Conservation (phyloP, 2,113 vertebrate genomes). For the Castor canadensis region DNA sequence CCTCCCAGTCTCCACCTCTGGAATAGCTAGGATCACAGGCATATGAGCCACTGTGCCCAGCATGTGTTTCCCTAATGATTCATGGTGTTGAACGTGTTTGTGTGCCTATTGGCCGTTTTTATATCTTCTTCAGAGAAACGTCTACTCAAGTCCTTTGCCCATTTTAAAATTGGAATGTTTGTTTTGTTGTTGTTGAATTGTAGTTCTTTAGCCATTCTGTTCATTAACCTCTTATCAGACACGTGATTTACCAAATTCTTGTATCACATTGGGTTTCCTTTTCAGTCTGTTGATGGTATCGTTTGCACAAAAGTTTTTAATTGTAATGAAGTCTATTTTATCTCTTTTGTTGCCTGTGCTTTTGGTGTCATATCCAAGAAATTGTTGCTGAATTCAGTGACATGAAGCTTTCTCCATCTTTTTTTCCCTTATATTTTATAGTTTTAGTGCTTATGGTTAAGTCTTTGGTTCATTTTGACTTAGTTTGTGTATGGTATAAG, state of each 20-base stretch:
- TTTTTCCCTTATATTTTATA: not conserved
- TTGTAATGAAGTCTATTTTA: no score
- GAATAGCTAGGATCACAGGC: no score
- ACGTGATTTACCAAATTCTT: no score
- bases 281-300: no score
- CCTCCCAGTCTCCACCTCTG: no score
- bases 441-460: not conserved
- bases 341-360: not conserved
- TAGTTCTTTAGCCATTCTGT: not conserved
- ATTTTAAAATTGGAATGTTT: not conserved
- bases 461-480: not conserved
- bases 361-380: not conserved
- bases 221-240: not conserved
- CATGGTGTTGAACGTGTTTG: not conserved
- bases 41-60: no score
- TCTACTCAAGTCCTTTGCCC: not conserved
- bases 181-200: not conserved
- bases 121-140: not conserved
- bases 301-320: no score
- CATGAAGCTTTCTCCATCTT: not conserved
- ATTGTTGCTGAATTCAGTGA: not conserved
- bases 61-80: constrained; percentile 11
- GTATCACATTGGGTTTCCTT: no score
- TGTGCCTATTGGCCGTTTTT: no score
- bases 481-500: not conserved